Base-by-base conservation (phyloP, 2,888 invertebrate genomes). In the Cacoxenus indagator region DNA sequence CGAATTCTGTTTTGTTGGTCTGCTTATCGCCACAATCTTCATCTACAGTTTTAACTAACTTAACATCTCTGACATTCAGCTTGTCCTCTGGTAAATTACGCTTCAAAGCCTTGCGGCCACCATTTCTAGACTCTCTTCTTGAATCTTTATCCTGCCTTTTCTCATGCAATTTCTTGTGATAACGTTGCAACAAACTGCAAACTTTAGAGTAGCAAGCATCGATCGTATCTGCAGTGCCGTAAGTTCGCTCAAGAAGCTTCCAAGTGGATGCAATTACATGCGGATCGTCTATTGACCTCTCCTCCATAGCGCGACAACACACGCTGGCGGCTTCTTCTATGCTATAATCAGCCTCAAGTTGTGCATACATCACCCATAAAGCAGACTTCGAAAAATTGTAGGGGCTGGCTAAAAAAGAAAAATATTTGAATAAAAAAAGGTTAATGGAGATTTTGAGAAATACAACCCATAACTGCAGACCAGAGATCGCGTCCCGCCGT, bases 341-440 rank as follows among this genome's bases (percentile, higher is more conserved):
- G 26, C n/a, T 62, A 43, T 62, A 14, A 1, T 22, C 22, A 26
- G 43, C 43, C 17, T 62, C 61, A 2, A 62, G 11, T 45, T 62
- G 43, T 14, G 61, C 37, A 45, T 5, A 62, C 14, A 62, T 6
- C 11, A 62, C 24, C 61, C 61, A 62, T 14, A 62, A 19, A 2
- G 43, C 61, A n/a, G 61, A 62, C 24, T 62, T 62, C 24, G 43
- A 4, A 43, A 22, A 14, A 62, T 62, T 62, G 24, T 43, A 37
- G 11, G 61, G 45, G 29, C 61, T 62, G 11, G 11, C 61, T 37
- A 6, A 27, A 9, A 37, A 43, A 61, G 19, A 59, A 59, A 6
- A 45, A 62, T 29, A 9, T 55, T 17, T 17, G 24, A 17, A 62
- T 45, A 24, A 9, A 43, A 43, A 27, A 31, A 17, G 61, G n/a